Conservation (phyloP, 2,888 invertebrate species). For the Euclidia mi region DNA sequence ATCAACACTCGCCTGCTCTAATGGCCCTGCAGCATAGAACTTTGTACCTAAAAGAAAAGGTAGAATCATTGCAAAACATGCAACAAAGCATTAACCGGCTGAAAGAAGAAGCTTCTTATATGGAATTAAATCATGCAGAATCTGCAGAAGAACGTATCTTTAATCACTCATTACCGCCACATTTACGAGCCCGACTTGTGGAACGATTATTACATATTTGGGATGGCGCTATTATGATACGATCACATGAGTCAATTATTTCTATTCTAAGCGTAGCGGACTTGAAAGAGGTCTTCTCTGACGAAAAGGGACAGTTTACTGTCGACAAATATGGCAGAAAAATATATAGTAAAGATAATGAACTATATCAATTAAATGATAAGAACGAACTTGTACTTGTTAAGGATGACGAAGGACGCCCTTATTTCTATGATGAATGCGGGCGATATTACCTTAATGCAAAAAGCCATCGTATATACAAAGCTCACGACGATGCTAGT, state of each 20-base stretch:
- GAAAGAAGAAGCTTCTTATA: constrained; percentile 30
- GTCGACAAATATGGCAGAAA: constrained; percentile 63
- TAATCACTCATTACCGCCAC: constrained; percentile 59
- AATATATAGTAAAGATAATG: constrained; percentile 47
- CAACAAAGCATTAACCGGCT: constrained; percentile 50
- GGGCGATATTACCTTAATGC: constrained; percentile 60
- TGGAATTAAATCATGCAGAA: background rate
- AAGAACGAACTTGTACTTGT: constrained; percentile 49
- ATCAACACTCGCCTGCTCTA: constrained; percentile 45
- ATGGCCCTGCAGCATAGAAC: constrained; percentile 61
- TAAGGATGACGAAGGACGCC: constrained; percentile 53
- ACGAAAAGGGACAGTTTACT: constrained; percentile 54
- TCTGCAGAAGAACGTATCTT: constrained; percentile 50
- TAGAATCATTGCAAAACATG: constrained; percentile 59
- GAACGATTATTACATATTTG: constrained; percentile 57
- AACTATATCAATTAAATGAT: constrained; percentile 61
- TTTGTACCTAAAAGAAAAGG: constrained; percentile 60
- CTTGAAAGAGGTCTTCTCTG: constrained; percentile 54
- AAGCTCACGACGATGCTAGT: constrained; percentile 49
- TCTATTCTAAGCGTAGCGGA: constrained; percentile 59
- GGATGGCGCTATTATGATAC: constrained; percentile 45
- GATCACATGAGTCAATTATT: constrained; percentile 53
- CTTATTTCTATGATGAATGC: constrained; percentile 64
- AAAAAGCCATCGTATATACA: constrained; percentile 51
- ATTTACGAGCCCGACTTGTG: constrained; percentile 58